phyloP scores from a whole-genome alignment of 2,797 vertebrate species.

The Sardinella longiceps region DNA sequence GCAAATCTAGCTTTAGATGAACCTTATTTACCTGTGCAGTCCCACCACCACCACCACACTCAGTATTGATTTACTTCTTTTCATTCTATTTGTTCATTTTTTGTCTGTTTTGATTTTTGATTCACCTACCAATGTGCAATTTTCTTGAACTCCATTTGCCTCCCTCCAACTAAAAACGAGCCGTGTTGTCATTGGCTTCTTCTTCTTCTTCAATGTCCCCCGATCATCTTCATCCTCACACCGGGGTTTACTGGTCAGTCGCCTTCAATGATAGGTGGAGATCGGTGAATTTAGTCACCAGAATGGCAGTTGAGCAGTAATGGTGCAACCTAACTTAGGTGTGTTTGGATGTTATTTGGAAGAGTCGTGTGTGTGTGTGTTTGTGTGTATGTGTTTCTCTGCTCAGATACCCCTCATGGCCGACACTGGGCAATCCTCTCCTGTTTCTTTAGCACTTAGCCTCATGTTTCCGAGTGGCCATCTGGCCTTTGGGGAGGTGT shows the following conservation, averaged over 20 bases:
- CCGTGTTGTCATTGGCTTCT: neutral
- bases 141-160: neutral
- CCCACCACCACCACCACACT: constrained; percentile 60
- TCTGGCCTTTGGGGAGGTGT: constrained; percentile 53
- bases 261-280: neutral
- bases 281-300: neutral
- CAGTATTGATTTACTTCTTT: constrained; percentile 67
- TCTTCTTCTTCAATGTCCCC: neutral
- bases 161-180: neutral
- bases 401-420: constrained; percentile 45
- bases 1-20: constrained; percentile 55
- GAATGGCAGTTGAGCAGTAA: neutral
- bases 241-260: neutral
- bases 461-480: constrained; percentile 58
- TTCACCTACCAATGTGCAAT: neutral
- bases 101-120: neutral
- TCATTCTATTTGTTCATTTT: neutral
- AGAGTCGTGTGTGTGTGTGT: constrained; percentile 53
- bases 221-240: neutral
- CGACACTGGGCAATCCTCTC: constrained; percentile 4
- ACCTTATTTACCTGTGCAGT: constrained; percentile 66
- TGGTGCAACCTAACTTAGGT: constrained; percentile 30
- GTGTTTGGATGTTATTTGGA: neutral
- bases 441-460: constrained; percentile 76
- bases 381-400: constrained; percentile 70